Base-by-base conservation (phyloP, 2,113 vertebrate species). In the Glaucomys volans region DNA sequence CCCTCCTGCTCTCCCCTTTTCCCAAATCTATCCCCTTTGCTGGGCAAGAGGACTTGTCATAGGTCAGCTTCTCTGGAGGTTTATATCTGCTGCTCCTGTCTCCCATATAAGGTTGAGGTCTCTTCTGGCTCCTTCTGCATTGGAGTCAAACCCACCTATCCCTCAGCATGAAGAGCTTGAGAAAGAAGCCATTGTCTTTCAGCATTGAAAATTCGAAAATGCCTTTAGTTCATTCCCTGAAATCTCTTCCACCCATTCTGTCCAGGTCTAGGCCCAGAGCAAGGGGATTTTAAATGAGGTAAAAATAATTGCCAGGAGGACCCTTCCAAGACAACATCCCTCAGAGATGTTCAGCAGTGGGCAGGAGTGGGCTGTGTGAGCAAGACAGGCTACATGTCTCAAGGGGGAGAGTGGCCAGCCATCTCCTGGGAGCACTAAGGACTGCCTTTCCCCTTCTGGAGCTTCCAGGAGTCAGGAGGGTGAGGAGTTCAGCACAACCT, bases 61-160 rank as follows among this genome's bases (percentile, higher is more conserved):
- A 42, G 3, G 4, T 8, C 52, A 37, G 26, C 40, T 7, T 32
- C 81, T 35, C 8, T 11, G 52, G 54, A 32, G 42, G 28, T n/a
- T 24, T 14, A 1, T 30, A 16, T 69, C 32, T 32, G 72, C 7
- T 20, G 18, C 35, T 2, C 35, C 59, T 28, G 28, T 83, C n/a
- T 59, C n/a, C 11, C 4, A 1, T 1, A 24, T 1, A 24, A 87
- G 20, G 66, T 28, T 16, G 4, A 40, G 2, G 0, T 30, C 28
- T 79, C 42, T 75, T 87, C 66, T 16, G 13, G 50, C 20, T 62
- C 62, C 74, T 64, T 91, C 62, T 75, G 47, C 0, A 8, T 26
- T 12, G n/a, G 47, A 12, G 32, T 42, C 82, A 80, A 91, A 50
- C 44, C 28, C 59, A 18, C 9, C 26, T 6, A 7, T 24, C 47